Conservation (phyloP, 2,113 vertebrate genomes). For the Thomomys bottae region DNA sequence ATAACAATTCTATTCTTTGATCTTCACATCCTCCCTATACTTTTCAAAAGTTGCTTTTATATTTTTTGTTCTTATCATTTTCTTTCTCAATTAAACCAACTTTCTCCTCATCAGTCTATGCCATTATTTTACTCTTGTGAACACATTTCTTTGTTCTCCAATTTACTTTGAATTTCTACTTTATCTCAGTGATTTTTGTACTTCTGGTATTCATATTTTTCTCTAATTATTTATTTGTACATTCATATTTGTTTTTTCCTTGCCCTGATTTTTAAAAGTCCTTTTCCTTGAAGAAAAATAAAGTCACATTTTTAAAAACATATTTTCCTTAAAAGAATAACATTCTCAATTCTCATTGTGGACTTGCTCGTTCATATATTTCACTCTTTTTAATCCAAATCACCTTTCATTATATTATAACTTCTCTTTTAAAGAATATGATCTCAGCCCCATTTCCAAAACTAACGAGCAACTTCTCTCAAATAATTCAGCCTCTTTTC, state of each 20-base stretch:
- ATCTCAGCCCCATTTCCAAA: background rate
- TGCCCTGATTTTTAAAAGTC: background rate
- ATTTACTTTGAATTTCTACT: background rate
- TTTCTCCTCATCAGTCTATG: background rate
- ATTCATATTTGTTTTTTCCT: too few relatives aligned
- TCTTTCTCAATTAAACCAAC: background rate
- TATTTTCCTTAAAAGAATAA: background rate
- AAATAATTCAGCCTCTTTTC: background rate
- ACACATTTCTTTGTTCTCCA: background rate
- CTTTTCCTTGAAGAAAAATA: background rate
- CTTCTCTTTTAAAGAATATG: background rate
- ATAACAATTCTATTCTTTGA: background rate
- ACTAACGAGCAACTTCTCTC: background rate
- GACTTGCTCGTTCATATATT: background rate
- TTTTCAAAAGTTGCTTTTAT: background rate
- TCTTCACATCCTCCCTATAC: background rate
- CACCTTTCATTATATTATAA: background rate
- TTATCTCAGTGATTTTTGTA: too few relatives aligned
- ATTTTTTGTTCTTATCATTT: background rate
- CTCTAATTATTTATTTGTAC: background rate
- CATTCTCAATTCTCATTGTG: background rate
- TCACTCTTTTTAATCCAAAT: background rate
- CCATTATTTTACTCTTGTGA: background rate
- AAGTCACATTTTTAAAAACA: background rate
- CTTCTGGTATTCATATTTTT: background rate